phyloP scores from a whole-genome alignment of 2,113 vertebrate species.

The Megalops atlanticus region DNA sequence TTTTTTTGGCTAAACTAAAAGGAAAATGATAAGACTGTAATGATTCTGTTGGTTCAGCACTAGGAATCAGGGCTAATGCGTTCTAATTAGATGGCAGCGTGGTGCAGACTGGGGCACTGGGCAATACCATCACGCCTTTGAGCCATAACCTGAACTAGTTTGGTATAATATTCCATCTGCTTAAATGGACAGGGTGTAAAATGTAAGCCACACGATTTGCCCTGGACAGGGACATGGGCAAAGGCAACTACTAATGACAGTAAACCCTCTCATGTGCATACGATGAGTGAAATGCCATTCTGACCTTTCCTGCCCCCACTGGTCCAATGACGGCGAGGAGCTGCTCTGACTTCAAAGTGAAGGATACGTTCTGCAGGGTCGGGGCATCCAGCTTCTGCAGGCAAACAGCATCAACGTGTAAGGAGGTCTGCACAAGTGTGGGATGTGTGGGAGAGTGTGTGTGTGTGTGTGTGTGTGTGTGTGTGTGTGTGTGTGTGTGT shows the following conservation, averaged over 20 bases:
- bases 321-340: slow-evolving; percentile 89
- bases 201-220: no score
- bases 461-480: not conserved
- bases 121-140: no score
- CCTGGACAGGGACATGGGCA: not conserved
- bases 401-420: slow-evolving; percentile 3
- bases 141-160: no score
- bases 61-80: no score
- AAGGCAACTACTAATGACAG: not conserved
- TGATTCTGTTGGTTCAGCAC: no score
- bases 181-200: no score
- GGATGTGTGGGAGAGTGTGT: not conserved
- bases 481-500: not conserved
- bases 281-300: slow-evolving; percentile 26
- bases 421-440: not conserved
- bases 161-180: no score
- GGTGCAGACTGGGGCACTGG: no score
- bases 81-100: no score
- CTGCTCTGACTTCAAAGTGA: slow-evolving; percentile 79
- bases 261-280: no score
- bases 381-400: slow-evolving; percentile 76
- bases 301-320: slow-evolving; percentile 93
- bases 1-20: no score
- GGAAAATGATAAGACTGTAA: no score
- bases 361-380: slow-evolving; percentile 80